Evolutionary conservation across 2,797 vertebrate genomes (phyloP), one percentile per base, ranked within the genome.

Genomic region (Odontamblyopus rebecca): DNA sequence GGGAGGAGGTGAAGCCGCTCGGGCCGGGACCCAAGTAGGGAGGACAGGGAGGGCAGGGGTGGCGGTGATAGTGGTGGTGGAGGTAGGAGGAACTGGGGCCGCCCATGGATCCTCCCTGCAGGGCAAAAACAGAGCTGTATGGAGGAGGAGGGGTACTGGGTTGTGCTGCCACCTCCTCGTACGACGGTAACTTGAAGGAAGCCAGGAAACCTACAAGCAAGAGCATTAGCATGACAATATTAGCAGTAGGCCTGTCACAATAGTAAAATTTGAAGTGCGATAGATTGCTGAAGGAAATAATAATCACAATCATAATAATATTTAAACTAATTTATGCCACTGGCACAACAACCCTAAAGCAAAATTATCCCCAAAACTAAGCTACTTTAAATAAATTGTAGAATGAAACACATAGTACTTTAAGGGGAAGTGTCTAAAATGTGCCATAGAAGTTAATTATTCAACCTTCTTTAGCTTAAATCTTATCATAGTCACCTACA

Each of bases 181-280:
- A 98, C 77, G 96, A 95, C 8, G 96, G 96, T 81, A 97, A 90
- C 86, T 97, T 97, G 86, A 96, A 95, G 74, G 95, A 92, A 69
- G 95, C 95, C 91, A 96, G 86, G 79, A 96, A 93, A 88, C 96
- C 96, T 98, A 76, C 15, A 66, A 66, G 30, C 6, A 66, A 50
- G 6, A 50, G 2, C 5, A 16, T 64, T n/a, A 61, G 8, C 9
- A 32, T 11, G 29, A 38, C 30, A 8, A 16, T 30, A 16, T 60
- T 16, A 56, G 53, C 54, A 26, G 2, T 44, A 44, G 44, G 44
- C 12, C 44, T 48, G 44, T 38, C 35, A 38, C 35, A 8, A 9
- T 38, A 38, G 9, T 8, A 38, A 38, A 8, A 38, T 38, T 38
- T 38, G 35, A 38, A 38, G 35, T 38, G 8, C 9, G 8, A 38